A percentile compares a stretch with the other conserved stretches of the same genome.
phyloP scores from a whole-genome alignment of 2,113 vertebrate genomes.

The Poeciliopsis turrubarensis region DNA sequence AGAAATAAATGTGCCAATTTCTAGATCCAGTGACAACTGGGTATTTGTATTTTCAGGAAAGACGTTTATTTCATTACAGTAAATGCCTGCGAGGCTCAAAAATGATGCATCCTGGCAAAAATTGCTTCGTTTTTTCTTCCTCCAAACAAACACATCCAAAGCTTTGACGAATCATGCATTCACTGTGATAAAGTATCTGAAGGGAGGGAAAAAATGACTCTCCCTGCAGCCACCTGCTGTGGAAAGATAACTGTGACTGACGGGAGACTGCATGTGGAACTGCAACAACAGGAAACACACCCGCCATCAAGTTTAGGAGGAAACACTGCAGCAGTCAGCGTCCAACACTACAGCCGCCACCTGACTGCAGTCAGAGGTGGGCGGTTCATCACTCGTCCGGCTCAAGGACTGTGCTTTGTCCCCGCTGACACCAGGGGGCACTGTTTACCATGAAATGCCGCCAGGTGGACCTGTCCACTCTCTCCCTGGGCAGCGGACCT shows the following conservation, averaged over 20 bases:
- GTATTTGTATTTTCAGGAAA: no score
- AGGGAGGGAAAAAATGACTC: slow-evolving; percentile 9
- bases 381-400: slow-evolving; percentile 15
- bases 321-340: slow-evolving; percentile 46
- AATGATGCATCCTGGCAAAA: neutral
- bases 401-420: slow-evolving; percentile 21
- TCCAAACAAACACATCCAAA: slow-evolving; percentile 18
- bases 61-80: no score
- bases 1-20: no score
- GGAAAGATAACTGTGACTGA: slow-evolving; percentile 60
- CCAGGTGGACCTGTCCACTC: slow-evolving; percentile 19
- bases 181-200: slow-evolving; percentile 30
- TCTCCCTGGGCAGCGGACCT: slow-evolving; percentile 46
- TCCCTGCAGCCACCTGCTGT: slow-evolving; percentile 41
- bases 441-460: slow-evolving; percentile 57
- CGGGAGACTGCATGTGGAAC: slow-evolving; percentile 35
- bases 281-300: slow-evolving; percentile 9
- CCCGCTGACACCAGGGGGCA: slow-evolving; percentile 66
- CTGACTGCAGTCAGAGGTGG: neutral
- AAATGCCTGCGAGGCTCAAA: neutral
- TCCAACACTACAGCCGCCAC: slow-evolving; percentile 21
- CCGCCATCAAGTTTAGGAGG: slow-evolving; percentile 37
- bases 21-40: no score
- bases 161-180: slow-evolving; percentile 42
- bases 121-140: slow-evolving; percentile 4